Evolutionary conservation across 2,888 invertebrate genomes (phyloP).

Genomic region (Beris chalybata): DNA sequence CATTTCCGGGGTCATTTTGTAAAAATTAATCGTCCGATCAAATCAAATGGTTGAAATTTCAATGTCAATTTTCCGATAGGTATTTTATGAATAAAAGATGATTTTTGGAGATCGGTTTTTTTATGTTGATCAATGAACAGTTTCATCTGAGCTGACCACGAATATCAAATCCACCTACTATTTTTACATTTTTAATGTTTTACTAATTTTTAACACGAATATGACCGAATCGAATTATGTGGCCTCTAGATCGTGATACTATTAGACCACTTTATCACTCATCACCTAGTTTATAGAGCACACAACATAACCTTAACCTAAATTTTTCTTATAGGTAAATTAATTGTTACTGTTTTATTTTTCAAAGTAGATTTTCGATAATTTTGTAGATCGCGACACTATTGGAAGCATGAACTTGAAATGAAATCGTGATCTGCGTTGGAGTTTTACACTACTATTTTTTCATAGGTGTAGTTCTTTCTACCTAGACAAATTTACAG

Average conservation of each 20-base stretch:
- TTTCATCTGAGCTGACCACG: background rate
- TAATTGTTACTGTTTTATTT: too few species aligned
- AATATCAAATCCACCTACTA: slow-evolving; percentile 6
- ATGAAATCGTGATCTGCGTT: too few species aligned
- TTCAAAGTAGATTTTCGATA: too few species aligned
- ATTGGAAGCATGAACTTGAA: too few species aligned
- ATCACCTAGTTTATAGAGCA: slow-evolving; percentile 18
- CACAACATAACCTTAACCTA: slow-evolving; percentile 15
- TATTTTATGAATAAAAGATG: slow-evolving; percentile 7
- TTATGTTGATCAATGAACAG: slow-evolving; percentile 3
- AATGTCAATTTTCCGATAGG: slow-evolving; percentile 24
- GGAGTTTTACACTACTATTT: too few species aligned
- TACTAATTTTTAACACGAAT: background rate
- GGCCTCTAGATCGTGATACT: background rate
- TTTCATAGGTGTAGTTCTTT: too few species aligned
- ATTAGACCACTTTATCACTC: slow-evolving; percentile 13
- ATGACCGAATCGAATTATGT: background rate
- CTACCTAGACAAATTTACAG: too few species aligned
- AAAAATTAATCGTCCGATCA: too few species aligned
- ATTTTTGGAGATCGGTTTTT: background rate
- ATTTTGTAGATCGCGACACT: too few species aligned
- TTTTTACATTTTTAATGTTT: background rate
- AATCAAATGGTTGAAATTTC: background rate
- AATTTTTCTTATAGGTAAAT: background rate
- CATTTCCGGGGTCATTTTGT: too few species aligned